These are phyloP conservation scores for Merodon equestris DNA, from an alignment of 2,888 invertebrate species.

Conservation along the genomic window DNA sequence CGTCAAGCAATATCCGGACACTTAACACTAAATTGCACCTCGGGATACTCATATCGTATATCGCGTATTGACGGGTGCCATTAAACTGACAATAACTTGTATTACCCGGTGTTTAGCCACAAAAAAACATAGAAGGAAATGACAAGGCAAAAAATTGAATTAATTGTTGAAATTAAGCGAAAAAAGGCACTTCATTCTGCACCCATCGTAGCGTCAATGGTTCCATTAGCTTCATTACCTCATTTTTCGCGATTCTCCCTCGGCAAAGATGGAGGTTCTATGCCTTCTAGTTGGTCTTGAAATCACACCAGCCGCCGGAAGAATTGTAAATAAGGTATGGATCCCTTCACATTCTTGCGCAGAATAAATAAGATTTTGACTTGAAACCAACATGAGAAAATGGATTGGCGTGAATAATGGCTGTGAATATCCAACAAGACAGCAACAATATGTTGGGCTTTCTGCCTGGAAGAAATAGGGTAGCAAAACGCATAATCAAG, in stretches of 20 bases:
- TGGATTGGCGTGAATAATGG: slow-evolving; percentile 34
- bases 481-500: too few relatives aligned
- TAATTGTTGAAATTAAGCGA: slow-evolving; percentile 51
- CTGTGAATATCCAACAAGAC: slow-evolving; percentile 52
- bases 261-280: background rate
- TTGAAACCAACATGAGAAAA: background rate
- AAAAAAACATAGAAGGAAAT: slow-evolving; percentile 44
- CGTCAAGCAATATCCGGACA: slow-evolving; percentile 53
- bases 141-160: slow-evolving; percentile 27
- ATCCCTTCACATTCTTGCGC: background rate
- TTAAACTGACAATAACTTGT: background rate
- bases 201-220: slow-evolving; percentile 14
- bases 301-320: background rate
- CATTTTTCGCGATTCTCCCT: slow-evolving; percentile 18
- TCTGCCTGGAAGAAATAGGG: slow-evolving; percentile 39
- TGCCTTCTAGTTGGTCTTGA: background rate
- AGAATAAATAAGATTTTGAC: background rate
- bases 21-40: slow-evolving; percentile 7
- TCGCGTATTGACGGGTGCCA: background rate
- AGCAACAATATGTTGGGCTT: slow-evolving; percentile 23
- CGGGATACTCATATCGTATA: too few relatives aligned
- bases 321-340: background rate
- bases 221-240: background rate
- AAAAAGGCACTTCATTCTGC: slow-evolving; percentile 5
- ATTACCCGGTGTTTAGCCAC: background rate